Evolutionary conservation across 2,113 vertebrate species (phyloP), one percentile per base, ranked within the genome.

Genomic region (Siniperca knerii): DNA sequence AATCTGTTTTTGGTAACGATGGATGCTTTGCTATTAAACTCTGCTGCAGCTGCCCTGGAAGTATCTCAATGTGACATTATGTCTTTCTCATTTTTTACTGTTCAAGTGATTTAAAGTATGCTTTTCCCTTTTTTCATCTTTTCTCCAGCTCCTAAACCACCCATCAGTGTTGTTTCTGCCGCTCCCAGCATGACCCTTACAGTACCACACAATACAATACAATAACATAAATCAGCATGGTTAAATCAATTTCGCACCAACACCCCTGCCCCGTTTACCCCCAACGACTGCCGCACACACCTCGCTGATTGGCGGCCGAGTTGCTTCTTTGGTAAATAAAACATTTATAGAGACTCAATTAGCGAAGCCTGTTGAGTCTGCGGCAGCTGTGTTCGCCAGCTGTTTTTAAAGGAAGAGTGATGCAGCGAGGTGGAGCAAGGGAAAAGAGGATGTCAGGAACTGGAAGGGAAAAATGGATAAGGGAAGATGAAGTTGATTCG

Each of bases 311-410:
- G 93, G 86, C 71, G 71, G 75, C 71, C 48, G 40, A 73, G 77
- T 85, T 83, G 82, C 87, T 92, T 92, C 81, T 88, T 89, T 89
- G 90, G 89, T 94, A 93, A 95, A 96, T 95, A 91, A 95, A 94
- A 93, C 89, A 93, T 94, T 92, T 88, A 93, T 88, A 85, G 91
- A 90, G 79, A 89, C 92, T 93, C 91, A 93, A 94, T 95, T 92
- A 94, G 90, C 35, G 4, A 57, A 87, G 90, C 89, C 87, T 94
- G 93, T 94, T 93, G 92, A 94, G 90, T 83, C 54, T 73, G 80
- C 60, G 60, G 90, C 95, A 95, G 93, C 92, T 96, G 95, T 86
- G 90, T 79, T 83, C 37, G 21, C 90, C 95, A 96, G 93, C 87
- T 96, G 94, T 92, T 95, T 93, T 70, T 65, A 57, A 76, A 91